Base-by-base conservation (phyloP, 2,888 invertebrate genomes). In the Drosophila pegasa region DNA sequence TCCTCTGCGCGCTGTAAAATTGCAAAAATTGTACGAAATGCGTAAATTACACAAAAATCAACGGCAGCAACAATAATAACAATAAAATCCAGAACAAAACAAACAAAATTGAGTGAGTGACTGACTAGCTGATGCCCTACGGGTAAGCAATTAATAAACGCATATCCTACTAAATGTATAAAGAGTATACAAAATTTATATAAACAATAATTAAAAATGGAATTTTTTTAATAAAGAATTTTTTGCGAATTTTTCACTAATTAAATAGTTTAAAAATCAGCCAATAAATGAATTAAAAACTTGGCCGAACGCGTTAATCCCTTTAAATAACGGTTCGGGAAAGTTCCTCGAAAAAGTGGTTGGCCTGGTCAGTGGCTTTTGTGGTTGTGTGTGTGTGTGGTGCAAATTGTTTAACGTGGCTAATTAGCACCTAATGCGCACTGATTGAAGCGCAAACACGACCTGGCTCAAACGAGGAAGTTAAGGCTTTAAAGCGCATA, bases 31-130 rank as follows among this genome's bases (percentile, higher is more conserved):
- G 66, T 61, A 47, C 66, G 60, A 66, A 78, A 51, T 60, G 70
- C 75, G 84, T 72, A 86, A 84, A 80, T 85, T 83, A 88, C 83
- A 78, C 77, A 86, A 86, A 86, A 88, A 86, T 82, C 86, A 85
- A 70, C 85, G 67, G 41, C 70, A 63, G 48, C 27, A 57, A 55
- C 62, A 56, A 63, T 41, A 72, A 60, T 41, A 72, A 60, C 61
- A 73, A 59, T 40, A 57, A 58, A 60, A 73, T 12, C n/a, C 14
- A 52, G 38, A 29, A 37, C 18, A 52, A 38, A 38, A 6, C 5
- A 52, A 12, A 14, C 9, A 9, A 6, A 16, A 14, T 1, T 9
- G 1, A n/a, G 3, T 18, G 14, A 3, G 10, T 0, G 10, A 35
- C 4, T n/a, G 52, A 20, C 38, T 38, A 12, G 3, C 3, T 14